Evolutionary conservation across 1,140 invertebrate species (phyloP), one percentile per base, ranked within the genome.

Genomic region (Calosoma granatense): DNA sequence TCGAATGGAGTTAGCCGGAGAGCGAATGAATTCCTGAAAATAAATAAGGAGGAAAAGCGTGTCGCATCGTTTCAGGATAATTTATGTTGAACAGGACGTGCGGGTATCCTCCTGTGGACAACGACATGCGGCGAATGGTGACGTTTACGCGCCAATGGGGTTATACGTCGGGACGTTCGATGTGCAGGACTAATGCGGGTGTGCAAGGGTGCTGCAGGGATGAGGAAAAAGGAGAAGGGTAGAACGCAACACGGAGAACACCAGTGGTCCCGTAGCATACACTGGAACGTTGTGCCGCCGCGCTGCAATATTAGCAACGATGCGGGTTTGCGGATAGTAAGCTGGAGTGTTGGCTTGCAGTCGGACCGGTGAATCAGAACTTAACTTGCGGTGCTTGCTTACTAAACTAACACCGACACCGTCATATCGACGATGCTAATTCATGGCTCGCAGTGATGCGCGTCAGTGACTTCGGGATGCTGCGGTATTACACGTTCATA

Each of bases 31-130:
- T 9, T 47, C 41, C 41, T 47, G 17, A 47, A 47, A 47, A 47
- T 47, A 47, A 47, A 47, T 47, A 47, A 47, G 17, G 17, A 47
- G 17, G 41, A 47, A 6, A 47, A 47, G 4, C 9, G 41, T 47
- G 41, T 47, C 41, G 41, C 15, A 11, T 9, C 17, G 41, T 12
- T 17, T 14, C 4, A 17, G 41, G 41, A 47, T 47, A 47, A 47
- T 47, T 47, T 47, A 47, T 47, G 41, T 47, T 47, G 3, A 47
- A 47, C 17, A 47, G 41, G 41, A 47, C 41, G 41, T 47, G 4
- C 17, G 6, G 17, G 41, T 47, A 47, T 47, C 41, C 41, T 47
- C 41, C 9, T 47, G 41, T 47, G 41, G 41, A 4, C 41, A 36
- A 36, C n/a, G 26, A 36, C n/a, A 36, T 36, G n/a, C n/a, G n/a